phyloP scores from a whole-genome alignment of 2,113 vertebrate species.

The Psephotus haematonotus region DNA sequence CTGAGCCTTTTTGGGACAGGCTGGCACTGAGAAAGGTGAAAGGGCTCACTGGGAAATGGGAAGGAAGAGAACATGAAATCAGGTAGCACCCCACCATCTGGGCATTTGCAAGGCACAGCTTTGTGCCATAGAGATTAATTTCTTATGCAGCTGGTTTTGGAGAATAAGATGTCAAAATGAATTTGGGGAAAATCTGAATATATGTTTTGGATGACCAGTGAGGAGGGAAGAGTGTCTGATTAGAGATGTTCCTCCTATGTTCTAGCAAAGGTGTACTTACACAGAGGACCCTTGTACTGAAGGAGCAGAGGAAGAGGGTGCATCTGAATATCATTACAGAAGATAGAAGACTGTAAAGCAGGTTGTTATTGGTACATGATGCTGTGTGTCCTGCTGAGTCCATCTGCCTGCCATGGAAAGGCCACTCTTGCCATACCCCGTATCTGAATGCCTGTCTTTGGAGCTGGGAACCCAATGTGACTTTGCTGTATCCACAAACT shows the following conservation, averaged over 20 bases:
- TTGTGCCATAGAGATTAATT: background rate
- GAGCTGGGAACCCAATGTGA: background rate
- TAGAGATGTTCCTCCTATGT: background rate
- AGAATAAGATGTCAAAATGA: background rate
- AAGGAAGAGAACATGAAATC: background rate
- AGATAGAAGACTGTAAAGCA: accelerated
- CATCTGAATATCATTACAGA: background rate
- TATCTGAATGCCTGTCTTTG: background rate
- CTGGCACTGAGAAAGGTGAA: background rate
- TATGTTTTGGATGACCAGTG: accelerated
- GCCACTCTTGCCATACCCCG: background rate
- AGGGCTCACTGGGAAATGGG: background rate
- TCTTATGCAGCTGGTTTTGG: background rate
- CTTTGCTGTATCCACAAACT: background rate
- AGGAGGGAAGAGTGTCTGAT: background rate
- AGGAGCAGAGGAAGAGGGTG: background rate
- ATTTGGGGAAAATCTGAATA: background rate
- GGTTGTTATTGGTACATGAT: background rate
- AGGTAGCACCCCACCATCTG: background rate
- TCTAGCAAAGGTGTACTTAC: background rate
- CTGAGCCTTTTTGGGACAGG: background rate
- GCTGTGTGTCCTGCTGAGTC: background rate
- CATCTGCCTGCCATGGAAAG: background rate
- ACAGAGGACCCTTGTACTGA: background rate
- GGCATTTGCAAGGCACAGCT: background rate